Base-by-base conservation (phyloP, 2,113 vertebrate genomes). In the Thalassarche chlororhynchos region DNA sequence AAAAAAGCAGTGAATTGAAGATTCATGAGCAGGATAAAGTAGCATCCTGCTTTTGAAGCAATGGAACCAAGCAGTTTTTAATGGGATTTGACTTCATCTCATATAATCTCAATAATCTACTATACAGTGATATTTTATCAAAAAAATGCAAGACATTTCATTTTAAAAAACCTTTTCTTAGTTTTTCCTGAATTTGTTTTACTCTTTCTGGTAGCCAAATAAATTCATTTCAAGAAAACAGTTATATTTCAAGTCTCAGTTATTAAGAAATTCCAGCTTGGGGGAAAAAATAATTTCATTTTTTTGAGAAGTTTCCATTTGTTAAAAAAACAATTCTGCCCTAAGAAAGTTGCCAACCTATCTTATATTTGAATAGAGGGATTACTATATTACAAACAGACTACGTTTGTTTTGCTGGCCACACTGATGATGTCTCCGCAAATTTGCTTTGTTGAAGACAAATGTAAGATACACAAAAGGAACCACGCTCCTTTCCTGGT, bases 271-370 rank as follows among this genome's bases (percentile, higher is more conserved):
- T 26, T 55, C 20, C 46, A 77, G 20, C 12, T 61, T 25, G 4
- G 24, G 16, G 2, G 2, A 1, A 4, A 64, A 32, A 76, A 29
- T 4, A 9, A 8, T 32, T 36, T 34, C 3, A 2, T 38, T 58
- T 55, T 84, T 81, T 34, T 9, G 16, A 74, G 54, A 61, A 4
- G 17, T 64, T 90, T 32, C 28, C 34, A 11, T 60, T 65, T 72
- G 9, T 74, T 61, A 55, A 77, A 66, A 71, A 51, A 49, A 55
- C 4, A 29, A 36, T 32, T 55, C 26, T 87, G n/a, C 17, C 32
- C n/a, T 64, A 69, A 90, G 58, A 85, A 82, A 46, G 38, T 21
- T 81, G 32, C 16, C 42, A 72, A 28, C 10, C 24, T 80, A 3
- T 38, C 15, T 87, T 68, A 34, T 29, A 55, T 68, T 84, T 90